Evolutionary conservation across 37 sponge, comb jelly and placozoan genomes (phyloP), one percentile per base, ranked within the genome.

Genomic region (Tethya wilhelma): DNA sequence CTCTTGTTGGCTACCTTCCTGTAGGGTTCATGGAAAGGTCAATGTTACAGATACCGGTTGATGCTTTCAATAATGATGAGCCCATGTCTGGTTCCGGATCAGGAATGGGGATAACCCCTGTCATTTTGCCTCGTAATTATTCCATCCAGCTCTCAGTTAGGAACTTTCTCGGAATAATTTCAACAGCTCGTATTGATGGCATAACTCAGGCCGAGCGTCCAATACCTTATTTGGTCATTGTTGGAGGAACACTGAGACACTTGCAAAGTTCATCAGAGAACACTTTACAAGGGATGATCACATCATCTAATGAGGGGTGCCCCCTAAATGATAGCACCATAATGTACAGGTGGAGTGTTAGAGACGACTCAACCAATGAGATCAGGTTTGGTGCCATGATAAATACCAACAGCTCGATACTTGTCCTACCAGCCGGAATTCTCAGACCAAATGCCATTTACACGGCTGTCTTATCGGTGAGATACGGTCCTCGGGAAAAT

Each of bases 91-190:
- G 36, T 22, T 8, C 45, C 5, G 71, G 71, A 19, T 70, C 71
- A 19, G 71, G 71, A 25, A 37, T 28, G 5, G 45, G 45, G 5
- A 4, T 66, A 32, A 17, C 39, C 4, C 67, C 67, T 36, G 4
- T 30, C 39, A 7, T 36, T 2, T 49, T 49, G 14, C 53, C 53
- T 19, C 9, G 53, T 49, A 9, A 44, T 32, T 88, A 82, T 55
- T 37, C 14, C 28, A 33, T 89, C 56, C 58, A 63, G 22, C 64
- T 90, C 5, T 79, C 70, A 31, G 85, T 67, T 37, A 64, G 53
- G 41, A 90, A 90, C 71, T 84, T 84, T 57, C 67, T 90, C 2
- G 76, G 71, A n/a, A 44, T 37, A 37, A 29, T 37, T 6, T 26
- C 39, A 20, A 57, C 41, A 28, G 44, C 65, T 29, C 6, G 46